Conservation (phyloP, 1,140 invertebrate species). For the Sesamia nonagrioides region DNA sequence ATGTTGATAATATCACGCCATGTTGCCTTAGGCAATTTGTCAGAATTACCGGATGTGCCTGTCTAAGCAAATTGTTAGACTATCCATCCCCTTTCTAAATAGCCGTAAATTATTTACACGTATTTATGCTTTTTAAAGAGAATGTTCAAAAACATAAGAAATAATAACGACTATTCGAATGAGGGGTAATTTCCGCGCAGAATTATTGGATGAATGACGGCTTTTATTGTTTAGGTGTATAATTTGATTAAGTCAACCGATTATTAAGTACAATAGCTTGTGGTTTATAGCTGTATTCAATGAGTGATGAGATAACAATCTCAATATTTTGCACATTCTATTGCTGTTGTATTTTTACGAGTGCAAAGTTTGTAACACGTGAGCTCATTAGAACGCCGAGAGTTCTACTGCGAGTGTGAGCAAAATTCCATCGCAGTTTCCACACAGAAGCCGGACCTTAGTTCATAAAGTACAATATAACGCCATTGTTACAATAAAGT, state of each 20-base stretch:
- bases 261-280: not conserved
- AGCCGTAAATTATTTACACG: not conserved
- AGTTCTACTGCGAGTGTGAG: slow-evolving; percentile 6
- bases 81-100: not conserved
- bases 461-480: slow-evolving; percentile 47
- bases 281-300: slow-evolving; percentile 9
- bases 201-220: not conserved
- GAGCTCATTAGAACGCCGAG: not conserved
- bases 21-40: not conserved
- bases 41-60: not conserved
- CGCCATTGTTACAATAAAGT: slow-evolving; percentile 48
- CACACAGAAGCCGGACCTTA: slow-evolving; percentile 26
- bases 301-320: not conserved
- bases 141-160: not conserved
- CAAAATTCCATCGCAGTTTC: slow-evolving; percentile 39
- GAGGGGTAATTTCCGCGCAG: not conserved
- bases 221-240: slow-evolving; percentile 13
- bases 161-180: not conserved
- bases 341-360: not conserved
- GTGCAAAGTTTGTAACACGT: not conserved
- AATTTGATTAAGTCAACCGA: no score
- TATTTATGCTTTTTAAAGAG: not conserved
- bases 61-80: slow-evolving; percentile 8
- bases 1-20: not conserved
- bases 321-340: not conserved